Base-by-base conservation (phyloP, 2,113 vertebrate genomes). In the Alethe diademata region DNA sequence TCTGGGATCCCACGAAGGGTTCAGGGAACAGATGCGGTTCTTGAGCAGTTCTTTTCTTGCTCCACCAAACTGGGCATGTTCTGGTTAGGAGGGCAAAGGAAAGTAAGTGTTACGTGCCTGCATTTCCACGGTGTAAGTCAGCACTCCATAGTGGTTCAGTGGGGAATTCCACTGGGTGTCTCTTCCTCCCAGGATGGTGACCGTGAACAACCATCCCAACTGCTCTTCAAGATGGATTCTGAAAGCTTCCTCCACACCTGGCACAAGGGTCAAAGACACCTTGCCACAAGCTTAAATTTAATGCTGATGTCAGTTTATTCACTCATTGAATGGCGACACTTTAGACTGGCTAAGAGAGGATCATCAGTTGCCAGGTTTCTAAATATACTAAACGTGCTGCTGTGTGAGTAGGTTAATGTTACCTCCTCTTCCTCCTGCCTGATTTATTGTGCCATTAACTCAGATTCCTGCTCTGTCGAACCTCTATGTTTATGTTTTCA, bases 371-470 rank as follows among this genome's bases (percentile, higher is more conserved):
- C 64, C 2, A 14, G 4, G 85, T 70, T 96, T 93, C 92, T 96
- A 96, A 96, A 93, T 96, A 93, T 95, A 94, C 33, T 42, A n/a
- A 62, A 18, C 3, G 15, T 2, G 5, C 50, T 78, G 88, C 80
- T 66, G 38, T 58, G 42, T 42, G 78, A 90, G 60, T 35, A 89
- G 85, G 51, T 74, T 91, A 62, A 70, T 70, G 81, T 91, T 93
- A 91, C 90, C 47, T 92, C 26, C 47, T 76, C 88, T 87, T 96
- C 92, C 70, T 94, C 88, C 65, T 66, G 72, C 33, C 2, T 92
- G 78, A 84, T 84, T 87, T 95, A 74, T 87, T 1, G 3, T 57
- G 50, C 64, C 1, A 5, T 89, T 78, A 54, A 54, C 84, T 80
- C 80, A 53, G 36, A 89, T 57, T 61, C 65, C 73, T 65, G 40